Percentiles rank a stretch among this genome's conserved stretches.
phyloP scores from a whole-genome alignment of 2,113 vertebrate species.

The Otus sunia region DNA sequence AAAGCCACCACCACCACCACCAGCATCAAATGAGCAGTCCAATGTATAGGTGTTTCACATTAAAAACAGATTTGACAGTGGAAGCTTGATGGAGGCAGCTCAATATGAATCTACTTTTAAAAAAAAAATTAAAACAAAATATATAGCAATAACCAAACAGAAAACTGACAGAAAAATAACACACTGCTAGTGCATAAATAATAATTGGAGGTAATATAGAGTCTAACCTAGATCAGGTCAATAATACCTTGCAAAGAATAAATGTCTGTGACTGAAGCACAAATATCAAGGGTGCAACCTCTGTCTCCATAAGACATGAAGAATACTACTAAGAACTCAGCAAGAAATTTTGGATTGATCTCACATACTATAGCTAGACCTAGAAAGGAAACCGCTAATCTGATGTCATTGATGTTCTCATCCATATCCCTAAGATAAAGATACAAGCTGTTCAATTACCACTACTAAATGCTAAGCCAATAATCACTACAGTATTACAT shows the following conservation, averaged over 20 bases:
- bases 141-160: background rate
- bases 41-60: background rate
- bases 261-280: background rate
- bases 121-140: background rate
- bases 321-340: background rate
- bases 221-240: background rate
- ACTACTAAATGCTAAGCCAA: background rate
- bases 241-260: constrained; percentile 1
- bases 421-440: background rate
- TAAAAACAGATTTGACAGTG: constrained; percentile 10
- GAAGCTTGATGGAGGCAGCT: background rate
- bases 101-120: background rate
- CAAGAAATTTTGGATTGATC: constrained; percentile 12
- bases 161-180: constrained; percentile 31
- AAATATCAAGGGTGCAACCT: background rate
- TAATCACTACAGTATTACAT: background rate
- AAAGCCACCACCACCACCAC: background rate
- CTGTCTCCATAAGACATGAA: background rate
- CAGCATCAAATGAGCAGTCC: background rate
- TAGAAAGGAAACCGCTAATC: background rate
- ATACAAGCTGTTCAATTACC: background rate
- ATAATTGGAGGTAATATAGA: background rate
- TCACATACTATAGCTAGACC: background rate
- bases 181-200: background rate
- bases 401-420: background rate